phyloP scores from a whole-genome alignment of 1,140 invertebrate genomes.

The Trachymyrmex septentrionalis region DNA sequence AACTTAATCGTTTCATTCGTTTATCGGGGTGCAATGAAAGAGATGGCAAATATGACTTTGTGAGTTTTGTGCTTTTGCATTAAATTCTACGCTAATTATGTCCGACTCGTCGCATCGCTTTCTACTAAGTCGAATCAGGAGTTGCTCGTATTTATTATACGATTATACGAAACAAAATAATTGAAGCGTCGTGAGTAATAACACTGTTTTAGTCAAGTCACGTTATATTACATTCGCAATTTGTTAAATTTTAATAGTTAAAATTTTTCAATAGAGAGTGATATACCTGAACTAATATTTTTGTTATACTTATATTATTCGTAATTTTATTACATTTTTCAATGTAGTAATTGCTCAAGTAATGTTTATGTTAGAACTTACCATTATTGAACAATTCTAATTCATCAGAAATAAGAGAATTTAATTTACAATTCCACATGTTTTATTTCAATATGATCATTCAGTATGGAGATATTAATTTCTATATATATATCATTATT shows the following conservation, averaged over 20 bases:
- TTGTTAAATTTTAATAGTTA: constrained; percentile 23
- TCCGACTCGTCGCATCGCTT: constrained; percentile 42
- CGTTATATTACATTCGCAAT: constrained; percentile 29
- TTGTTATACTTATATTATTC: neutral
- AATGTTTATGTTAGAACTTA: neutral
- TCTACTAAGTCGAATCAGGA: constrained; percentile 47
- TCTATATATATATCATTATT: constrained; percentile 18
- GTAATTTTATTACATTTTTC: neutral
- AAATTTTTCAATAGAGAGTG: neutral
- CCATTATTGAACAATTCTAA: neutral
- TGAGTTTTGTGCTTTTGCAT: constrained; percentile 30
- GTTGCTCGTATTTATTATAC: constrained; percentile 57
- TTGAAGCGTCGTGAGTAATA: constrained; percentile 20
- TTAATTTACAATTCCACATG: neutral
- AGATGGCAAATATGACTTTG: constrained; percentile 1
- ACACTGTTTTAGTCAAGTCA: neutral
- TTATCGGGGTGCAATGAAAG: neutral
- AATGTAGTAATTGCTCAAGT: neutral
- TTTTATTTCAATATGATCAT: neutral
- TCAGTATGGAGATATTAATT: neutral
- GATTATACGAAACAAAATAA: constrained; percentile 61
- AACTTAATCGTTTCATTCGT: constrained; percentile 12
- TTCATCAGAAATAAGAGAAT: neutral
- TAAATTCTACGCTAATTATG: constrained; percentile 52
- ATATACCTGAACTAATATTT: neutral